Base-by-base conservation (phyloP, 2,113 vertebrate species). In the Lontra canadensis region DNA sequence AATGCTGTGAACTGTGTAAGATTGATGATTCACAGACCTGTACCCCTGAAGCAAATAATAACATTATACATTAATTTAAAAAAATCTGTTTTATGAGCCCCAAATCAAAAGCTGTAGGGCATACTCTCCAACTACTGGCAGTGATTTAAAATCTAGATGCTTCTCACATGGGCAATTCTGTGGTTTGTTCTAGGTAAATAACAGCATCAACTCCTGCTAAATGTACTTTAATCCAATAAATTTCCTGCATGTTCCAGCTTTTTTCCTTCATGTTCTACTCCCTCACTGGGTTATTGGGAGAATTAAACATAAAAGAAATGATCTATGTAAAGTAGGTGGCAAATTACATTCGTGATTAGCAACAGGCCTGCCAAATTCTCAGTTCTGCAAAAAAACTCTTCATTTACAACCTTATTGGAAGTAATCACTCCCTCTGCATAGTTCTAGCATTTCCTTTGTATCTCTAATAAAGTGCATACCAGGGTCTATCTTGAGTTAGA, bases 401-500 rank as follows among this genome's bases (percentile, higher is more conserved):
- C 29, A 47, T 44, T 84, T 88, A 76, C 0, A 87, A 21, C n/a
- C 23, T 20, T 25, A n/a, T 39, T 29, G 61, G 61, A 81, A 86
- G 9, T 52, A 86, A 59, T 7, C 36, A 86, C 73, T 49, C 23
- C 25, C 39, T 55, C 49, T 84, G 78, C 26, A 15, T 29, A 92
- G 4, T 57, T 67, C 26, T 91, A 71, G 36, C 7, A 80, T 84
- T 95, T 84, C 31, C 57, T 97, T 80, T 97, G 36, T 96, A 55
- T 8, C 34, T 96, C 25, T 90, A 57, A 87, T 92, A 90, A 94
- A 92, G 57, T n/a, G 59, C 36, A 39, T 84, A 80, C 39, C 78
- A 67, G 63, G 59, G 57, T 71, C 61, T 90, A 52, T 59, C 74
- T 96, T 96, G 83, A 94, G 36, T 94, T 88, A 73, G 95, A 97